These are phyloP conservation scores for Melinaea menophilus DNA, from an alignment of 2,888 invertebrate species.

Conservation along the genomic window DNA sequence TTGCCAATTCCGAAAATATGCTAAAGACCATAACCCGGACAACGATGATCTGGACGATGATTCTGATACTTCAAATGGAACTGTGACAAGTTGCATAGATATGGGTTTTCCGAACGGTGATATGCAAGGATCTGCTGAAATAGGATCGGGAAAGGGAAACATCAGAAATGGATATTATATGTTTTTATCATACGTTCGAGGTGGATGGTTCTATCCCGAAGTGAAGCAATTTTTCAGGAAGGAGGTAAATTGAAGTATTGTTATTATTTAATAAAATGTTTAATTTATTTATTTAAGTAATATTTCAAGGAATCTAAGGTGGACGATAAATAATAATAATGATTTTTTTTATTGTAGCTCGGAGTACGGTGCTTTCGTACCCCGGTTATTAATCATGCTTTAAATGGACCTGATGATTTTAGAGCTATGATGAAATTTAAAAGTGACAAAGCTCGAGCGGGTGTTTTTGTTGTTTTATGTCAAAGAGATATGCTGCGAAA, in stretches of 20 bases:
- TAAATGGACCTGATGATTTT: background rate
- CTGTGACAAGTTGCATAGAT: background rate
- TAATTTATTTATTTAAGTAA: no score
- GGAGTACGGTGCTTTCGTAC: background rate
- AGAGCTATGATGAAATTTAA: slow-evolving; percentile 1
- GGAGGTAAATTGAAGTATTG: background rate
- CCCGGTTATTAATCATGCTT: background rate
- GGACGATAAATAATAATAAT: no score
- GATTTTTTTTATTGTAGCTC: background rate
- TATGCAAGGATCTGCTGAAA: background rate
- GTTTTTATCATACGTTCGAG: slow-evolving; percentile 8
- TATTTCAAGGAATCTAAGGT: no score
- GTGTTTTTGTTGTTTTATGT: background rate
- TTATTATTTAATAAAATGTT: background rate
- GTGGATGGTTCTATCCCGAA: slow-evolving; percentile 10
- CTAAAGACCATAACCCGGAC: background rate
- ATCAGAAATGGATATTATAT: background rate
- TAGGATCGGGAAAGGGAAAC: background rate
- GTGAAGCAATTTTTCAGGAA: slow-evolving; percentile 6
- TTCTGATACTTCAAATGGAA: background rate
- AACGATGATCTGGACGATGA: background rate
- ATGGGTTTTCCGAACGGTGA: slow-evolving; percentile 3
- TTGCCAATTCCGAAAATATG: slow-evolving; percentile 5
- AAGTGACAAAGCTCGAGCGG: background rate
- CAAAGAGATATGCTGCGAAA: background rate